Percentiles rank a stretch among this genome's conserved stretches.
Conservation (phyloP, 2,888 invertebrate species). For the Zaprionus lineosus region DNA sequence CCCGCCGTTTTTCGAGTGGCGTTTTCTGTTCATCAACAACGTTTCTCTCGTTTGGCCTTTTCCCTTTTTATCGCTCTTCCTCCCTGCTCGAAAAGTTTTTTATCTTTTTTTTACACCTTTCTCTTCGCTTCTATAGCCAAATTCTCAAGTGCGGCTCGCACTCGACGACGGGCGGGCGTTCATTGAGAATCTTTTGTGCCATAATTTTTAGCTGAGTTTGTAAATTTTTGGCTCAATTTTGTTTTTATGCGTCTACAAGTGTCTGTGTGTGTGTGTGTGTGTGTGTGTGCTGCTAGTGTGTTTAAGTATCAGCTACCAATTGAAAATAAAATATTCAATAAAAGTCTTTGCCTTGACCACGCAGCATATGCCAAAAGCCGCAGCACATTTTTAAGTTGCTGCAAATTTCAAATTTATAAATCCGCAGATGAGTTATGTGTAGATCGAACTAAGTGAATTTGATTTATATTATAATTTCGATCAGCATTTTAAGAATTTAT, state of each 20-base stretch:
- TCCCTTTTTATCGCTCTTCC: not conserved
- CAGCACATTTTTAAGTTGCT: constrained; percentile 26
- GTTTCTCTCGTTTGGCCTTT: not conserved
- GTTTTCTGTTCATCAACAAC: constrained; percentile 18
- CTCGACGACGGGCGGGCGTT: constrained; percentile 62
- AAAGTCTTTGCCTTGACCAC: constrained; percentile 71
- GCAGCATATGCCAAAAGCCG: constrained; percentile 66
- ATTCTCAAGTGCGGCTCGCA: constrained; percentile 70
- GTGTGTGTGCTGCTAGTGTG: constrained; percentile 1
- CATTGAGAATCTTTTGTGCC: constrained; percentile 63
- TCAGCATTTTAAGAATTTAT: not conserved
- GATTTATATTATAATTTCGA: not conserved
- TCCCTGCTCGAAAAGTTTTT: not conserved
- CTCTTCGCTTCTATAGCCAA: constrained; percentile 3
- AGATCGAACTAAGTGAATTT: not conserved
- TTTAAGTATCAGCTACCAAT: constrained; percentile 21
- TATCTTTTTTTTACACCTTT: not conserved
- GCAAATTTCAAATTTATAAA: constrained; percentile 17
- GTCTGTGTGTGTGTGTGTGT: not conserved
- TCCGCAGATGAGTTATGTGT: constrained; percentile 16
- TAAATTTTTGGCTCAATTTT: constrained; percentile 44
- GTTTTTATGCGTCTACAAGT: not conserved
- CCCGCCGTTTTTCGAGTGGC: constrained; percentile 62
- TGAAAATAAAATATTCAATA: constrained; percentile 69
- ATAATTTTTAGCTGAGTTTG: constrained; percentile 62